Conservation (phyloP, 1,140 invertebrate genomes). For the Eciton burchellii region DNA sequence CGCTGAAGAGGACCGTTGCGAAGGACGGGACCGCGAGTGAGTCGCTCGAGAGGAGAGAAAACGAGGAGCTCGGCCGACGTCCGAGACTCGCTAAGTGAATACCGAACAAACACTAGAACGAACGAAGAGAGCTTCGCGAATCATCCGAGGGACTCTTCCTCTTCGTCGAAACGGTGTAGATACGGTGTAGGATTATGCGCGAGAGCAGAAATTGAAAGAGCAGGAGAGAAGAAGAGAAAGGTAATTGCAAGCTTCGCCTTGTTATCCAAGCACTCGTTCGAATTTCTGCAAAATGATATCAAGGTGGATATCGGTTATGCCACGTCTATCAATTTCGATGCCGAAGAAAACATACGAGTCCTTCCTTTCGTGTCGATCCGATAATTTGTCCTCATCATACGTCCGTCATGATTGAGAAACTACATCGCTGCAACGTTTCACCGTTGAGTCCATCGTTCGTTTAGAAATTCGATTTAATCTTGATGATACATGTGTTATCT, state of each 20-base stretch:
- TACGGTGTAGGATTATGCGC: slow-evolving; percentile 51
- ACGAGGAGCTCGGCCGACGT: slow-evolving; percentile 48
- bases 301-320: neutral
- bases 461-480: no score
- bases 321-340: neutral
- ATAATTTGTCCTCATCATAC: neutral
- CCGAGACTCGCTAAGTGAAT: slow-evolving; percentile 71
- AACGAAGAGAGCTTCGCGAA: slow-evolving; percentile 69
- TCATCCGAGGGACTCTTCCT: slow-evolving; percentile 36
- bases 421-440: no score
- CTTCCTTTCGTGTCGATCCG: neutral
- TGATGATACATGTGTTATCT: slow-evolving; percentile 13
- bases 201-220: slow-evolving; percentile 28
- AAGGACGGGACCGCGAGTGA: slow-evolving; percentile 38
- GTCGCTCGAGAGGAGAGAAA: slow-evolving; percentile 42
- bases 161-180: slow-evolving; percentile 31
- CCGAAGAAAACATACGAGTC: neutral
- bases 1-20: neutral
- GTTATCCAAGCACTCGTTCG: neutral
- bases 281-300: neutral
- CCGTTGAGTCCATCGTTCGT: neutral
- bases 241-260: neutral
- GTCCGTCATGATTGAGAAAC: no score
- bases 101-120: slow-evolving; percentile 70
- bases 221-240: neutral